Conservation (phyloP, 2,888 invertebrate genomes). For the Hydrotaea cyrtoneurina region DNA sequence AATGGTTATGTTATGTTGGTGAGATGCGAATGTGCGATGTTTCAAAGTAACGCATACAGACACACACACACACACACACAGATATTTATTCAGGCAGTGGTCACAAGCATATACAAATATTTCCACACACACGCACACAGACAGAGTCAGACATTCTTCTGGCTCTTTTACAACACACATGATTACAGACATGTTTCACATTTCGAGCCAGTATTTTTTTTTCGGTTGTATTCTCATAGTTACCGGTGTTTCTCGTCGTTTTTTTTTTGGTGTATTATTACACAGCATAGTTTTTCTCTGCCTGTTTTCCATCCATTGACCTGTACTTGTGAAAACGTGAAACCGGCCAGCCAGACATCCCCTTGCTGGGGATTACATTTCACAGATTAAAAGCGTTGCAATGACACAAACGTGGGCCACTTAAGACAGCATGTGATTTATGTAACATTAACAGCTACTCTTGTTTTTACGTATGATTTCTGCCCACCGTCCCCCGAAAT, state of each 20-base stretch:
- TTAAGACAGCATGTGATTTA: conserved; percentile 67
- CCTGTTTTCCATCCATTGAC: background rate
- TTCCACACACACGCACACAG: background rate
- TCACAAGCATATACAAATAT: background rate
- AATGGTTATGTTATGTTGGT: conserved; percentile 1
- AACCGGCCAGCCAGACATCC: conserved; percentile 15
- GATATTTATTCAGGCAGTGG: too few species aligned
- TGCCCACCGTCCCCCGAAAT: too few species aligned
- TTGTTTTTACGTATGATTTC: background rate
- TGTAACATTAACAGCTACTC: conserved; percentile 42
- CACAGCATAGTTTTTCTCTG: too few species aligned
- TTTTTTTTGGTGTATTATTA: too few species aligned
- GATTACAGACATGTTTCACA: background rate
- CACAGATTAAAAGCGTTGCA: conserved; percentile 66
- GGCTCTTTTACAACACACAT: background rate
- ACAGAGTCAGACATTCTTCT: too few species aligned
- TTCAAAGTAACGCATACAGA: background rate
- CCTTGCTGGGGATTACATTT: conserved; percentile 61
- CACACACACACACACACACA: background rate
- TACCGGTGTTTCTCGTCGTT: background rate
- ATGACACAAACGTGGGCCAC: conserved; percentile 64
- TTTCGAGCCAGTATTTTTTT: background rate
- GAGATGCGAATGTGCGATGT: background rate
- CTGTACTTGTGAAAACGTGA: background rate
- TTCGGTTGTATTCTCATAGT: background rate